These are phyloP conservation scores for Armadillidium nasatum DNA, from an alignment of 1,140 invertebrate genomes.

Conservation along the genomic window DNA sequence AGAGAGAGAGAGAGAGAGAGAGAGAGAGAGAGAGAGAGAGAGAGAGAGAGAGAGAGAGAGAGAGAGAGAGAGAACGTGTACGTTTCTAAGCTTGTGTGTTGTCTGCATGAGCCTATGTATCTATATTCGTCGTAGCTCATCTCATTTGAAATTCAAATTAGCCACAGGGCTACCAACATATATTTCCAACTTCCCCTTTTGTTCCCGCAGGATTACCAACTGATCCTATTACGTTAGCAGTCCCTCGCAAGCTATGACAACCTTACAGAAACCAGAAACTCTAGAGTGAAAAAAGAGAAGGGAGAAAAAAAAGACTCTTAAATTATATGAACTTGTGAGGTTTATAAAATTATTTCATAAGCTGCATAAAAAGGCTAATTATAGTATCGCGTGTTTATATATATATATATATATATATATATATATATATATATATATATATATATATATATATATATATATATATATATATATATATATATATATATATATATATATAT, in stretches of 20 bases:
- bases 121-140: neutral
- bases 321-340: neutral
- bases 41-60: too few relatives aligned
- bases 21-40: too few relatives aligned
- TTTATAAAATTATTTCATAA: neutral
- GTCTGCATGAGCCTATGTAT: too few relatives aligned
- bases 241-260: neutral
- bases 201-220: constrained; percentile 2
- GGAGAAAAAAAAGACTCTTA: neutral
- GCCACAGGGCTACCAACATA: neutral
- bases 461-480: too few relatives aligned
- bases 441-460: too few relatives aligned
- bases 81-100: too few relatives aligned
- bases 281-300: too few relatives aligned
- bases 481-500: too few relatives aligned
- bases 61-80: too few relatives aligned
- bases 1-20: too few relatives aligned
- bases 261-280: neutral
- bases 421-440: too few relatives aligned
- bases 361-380: neutral
- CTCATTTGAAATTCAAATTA: constrained; percentile 1
- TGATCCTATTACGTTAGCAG: neutral
- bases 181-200: neutral
- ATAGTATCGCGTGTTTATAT: neutral
- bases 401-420: neutral